Percentiles rank a stretch among this genome's conserved stretches.
These are phyloP conservation scores for Dendrolimus punctatus DNA, from an alignment of 1,140 invertebrate genomes.

Conservation along the genomic window DNA sequence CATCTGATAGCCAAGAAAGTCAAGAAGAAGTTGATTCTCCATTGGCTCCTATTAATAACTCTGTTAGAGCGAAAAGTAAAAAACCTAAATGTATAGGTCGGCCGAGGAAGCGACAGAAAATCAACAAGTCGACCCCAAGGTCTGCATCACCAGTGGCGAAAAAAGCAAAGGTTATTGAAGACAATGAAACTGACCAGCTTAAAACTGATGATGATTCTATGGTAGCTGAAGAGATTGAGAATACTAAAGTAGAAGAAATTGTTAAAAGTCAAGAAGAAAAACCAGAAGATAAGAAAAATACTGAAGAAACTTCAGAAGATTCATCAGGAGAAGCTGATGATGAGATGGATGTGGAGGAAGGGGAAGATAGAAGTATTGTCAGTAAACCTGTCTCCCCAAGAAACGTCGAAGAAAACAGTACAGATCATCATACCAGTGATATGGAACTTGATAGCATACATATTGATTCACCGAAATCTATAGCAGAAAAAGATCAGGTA, in stretches of 20 bases:
- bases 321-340: slow-evolving; percentile 76
- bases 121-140: slow-evolving; percentile 25
- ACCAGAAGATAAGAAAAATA: slow-evolving; percentile 68
- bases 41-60: slow-evolving; percentile 23
- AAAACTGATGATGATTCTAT: slow-evolving; percentile 44
- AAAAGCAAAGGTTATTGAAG: slow-evolving; percentile 38
- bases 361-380: slow-evolving; percentile 48
- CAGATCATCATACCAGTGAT: slow-evolving; percentile 59
- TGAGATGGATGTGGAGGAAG: slow-evolving; percentile 76
- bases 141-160: slow-evolving; percentile 36
- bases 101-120: slow-evolving; percentile 35
- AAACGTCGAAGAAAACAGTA: slow-evolving; percentile 49
- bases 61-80: slow-evolving; percentile 52
- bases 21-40: slow-evolving; percentile 44
- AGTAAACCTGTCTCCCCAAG: slow-evolving; percentile 48
- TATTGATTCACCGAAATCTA: slow-evolving; percentile 61
- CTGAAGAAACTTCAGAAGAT: slow-evolving; percentile 71
- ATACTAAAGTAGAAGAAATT: slow-evolving; percentile 19
- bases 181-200: slow-evolving; percentile 25
- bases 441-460: slow-evolving; percentile 68
- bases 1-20: slow-evolving; percentile 64
- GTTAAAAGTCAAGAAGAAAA: slow-evolving; percentile 34
- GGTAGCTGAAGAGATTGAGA: slow-evolving; percentile 19
- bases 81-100: slow-evolving; percentile 49
- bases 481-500: slow-evolving; percentile 59